Evolutionary conservation across 1,140 invertebrate genomes (phyloP), one percentile per base, ranked within the genome.

Genomic region (Paracyclopina nana): DNA sequence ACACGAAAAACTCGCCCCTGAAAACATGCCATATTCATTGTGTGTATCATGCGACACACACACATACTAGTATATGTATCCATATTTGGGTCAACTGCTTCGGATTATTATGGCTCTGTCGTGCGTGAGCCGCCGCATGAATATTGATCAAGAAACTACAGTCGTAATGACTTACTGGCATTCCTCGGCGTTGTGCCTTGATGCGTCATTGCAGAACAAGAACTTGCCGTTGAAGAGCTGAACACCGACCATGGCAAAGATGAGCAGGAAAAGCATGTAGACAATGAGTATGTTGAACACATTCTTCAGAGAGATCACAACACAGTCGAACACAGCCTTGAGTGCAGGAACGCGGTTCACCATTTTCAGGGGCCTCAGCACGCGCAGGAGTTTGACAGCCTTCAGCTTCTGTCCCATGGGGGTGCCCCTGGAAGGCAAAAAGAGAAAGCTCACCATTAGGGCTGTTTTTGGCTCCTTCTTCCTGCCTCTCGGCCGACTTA

Each of bases 281-380:
- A 75, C 73, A 50, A 75, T 72, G 12, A 75, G 64, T 54, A 75
- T 75, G 60, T 73, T 76, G 56, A 74, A 70, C 6, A 75, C 73
- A 60, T 77, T 76, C 59, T 98, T 98, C 67, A 99, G 77, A 65
- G 94, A 98, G 75, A 97, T 98, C 65, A 99, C 91, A 60, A 99
- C 91, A 75, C 95, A 99, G 74, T 99, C 95, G 72, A 99, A 99
- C 62, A 99, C 95, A 67, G 95, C 95, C 78, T 77, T 77, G 28
- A 77, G 59, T 59, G 77, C 99, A 60, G 95, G 95, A 67, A 99
- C 92, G 69, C 95, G 73, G 74, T 99, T 99, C 68, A 99, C 99
- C 64, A 95, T 99, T 74, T 99, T 99, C 60, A 99, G 77, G 58
- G 95, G 95, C 70, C 95, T 79, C 52, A 99, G 72, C 60, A 99